These are phyloP conservation scores for Oryzias dopingdopingensis DNA, from an alignment of 2,797 vertebrate species.

Conservation along the genomic window DNA sequence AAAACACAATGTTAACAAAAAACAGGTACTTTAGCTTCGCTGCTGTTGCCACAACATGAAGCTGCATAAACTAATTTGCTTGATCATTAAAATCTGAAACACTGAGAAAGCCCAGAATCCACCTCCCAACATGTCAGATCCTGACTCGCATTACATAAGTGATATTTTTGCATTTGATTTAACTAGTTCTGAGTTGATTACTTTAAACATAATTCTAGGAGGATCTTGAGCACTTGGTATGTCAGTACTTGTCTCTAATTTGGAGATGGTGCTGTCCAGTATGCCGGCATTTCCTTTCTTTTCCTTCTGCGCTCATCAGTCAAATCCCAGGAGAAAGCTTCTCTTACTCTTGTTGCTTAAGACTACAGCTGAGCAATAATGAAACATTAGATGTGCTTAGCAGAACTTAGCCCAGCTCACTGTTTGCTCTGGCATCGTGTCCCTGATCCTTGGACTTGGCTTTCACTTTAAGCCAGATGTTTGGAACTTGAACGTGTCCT, in stretches of 20 bases:
- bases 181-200: background rate
- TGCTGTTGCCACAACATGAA: constrained; percentile 17
- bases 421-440: constrained; percentile 18
- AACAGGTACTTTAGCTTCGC: background rate
- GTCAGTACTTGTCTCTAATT: too few relatives aligned
- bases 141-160: too few relatives aligned
- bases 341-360: constrained; percentile 54
- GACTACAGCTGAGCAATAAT: constrained; percentile 46
- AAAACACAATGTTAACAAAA: constrained; percentile 3
- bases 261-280: constrained; percentile 53
- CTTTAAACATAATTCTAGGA: too few relatives aligned
- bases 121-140: background rate
- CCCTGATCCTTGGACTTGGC: constrained; percentile 21
- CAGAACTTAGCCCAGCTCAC: constrained; percentile 4
- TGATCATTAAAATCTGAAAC: background rate
- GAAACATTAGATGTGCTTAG: constrained; percentile 43
- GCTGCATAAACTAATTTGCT: constrained; percentile 8
- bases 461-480: constrained; percentile 20
- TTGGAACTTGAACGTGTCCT: constrained; percentile 14
- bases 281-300: constrained; percentile 37
- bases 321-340: constrained; percentile 40
- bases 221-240: too few relatives aligned
- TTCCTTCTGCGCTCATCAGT: constrained; percentile 42
- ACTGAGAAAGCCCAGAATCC: background rate
- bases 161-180: background rate